phyloP scores from a whole-genome alignment of 2,113 vertebrate species.

The Engystomops pustulosus region DNA sequence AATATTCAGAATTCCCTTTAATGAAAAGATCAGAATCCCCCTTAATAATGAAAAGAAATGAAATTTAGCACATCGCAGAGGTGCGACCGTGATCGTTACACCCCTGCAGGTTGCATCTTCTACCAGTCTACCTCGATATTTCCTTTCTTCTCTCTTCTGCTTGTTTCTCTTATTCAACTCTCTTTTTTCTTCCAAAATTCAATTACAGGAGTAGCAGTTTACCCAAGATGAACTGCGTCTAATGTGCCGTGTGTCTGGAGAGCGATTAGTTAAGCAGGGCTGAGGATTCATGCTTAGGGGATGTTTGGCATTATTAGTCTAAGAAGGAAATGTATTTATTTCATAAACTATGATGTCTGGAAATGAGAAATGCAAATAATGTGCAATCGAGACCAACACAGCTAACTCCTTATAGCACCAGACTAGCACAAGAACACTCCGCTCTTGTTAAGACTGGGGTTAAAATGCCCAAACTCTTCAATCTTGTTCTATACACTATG shows the following conservation, averaged over 20 bases:
- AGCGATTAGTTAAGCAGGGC: background rate
- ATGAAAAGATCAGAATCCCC: no score
- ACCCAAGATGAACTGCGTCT: constrained; percentile 29
- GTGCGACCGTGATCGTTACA: no score
- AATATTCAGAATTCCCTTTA: no score
- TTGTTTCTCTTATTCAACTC: background rate
- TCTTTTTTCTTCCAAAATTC: background rate
- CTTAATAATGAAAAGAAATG: no score
- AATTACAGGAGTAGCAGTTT: constrained; percentile 20
- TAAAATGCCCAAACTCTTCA: background rate
- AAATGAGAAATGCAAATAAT: constrained; percentile 31
- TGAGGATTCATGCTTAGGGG: constrained; percentile 26
- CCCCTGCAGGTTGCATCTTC: no score
- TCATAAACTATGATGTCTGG: constrained; percentile 4
- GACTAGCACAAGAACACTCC: background rate
- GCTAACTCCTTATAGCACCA: background rate
- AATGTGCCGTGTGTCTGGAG: constrained; percentile 15
- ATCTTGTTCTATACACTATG: background rate
- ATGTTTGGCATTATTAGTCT: background rate
- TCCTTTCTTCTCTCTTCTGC: background rate
- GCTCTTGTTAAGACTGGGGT: background rate
- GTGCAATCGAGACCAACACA: background rate
- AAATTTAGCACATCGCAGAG: no score
- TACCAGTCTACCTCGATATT: background rate
- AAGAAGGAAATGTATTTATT: constrained; percentile 2